These are phyloP conservation scores for Thymelicus acteon DNA, from an alignment of 2,888 invertebrate species.

Conservation along the genomic window DNA sequence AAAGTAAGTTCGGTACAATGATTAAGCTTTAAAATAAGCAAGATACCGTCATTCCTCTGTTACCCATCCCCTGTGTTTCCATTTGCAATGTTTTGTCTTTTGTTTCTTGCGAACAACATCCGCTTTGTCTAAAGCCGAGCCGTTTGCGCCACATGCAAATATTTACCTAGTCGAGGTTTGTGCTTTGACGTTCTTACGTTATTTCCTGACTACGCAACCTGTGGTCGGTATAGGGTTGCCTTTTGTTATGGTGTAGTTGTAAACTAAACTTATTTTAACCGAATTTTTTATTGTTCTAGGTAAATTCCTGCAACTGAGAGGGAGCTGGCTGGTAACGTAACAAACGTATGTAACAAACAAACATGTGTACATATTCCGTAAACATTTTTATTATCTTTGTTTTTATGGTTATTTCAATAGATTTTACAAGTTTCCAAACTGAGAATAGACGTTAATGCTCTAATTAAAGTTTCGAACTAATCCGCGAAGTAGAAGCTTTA, in stretches of 20 bases:
- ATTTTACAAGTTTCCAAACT: too few relatives aligned
- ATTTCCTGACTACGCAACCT: slow-evolving; percentile 60
- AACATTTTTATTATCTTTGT: too few relatives aligned
- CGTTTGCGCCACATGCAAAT: slow-evolving; percentile 69
- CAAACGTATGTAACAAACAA: neutral
- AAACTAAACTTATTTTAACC: neutral
- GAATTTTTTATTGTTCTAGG: neutral
- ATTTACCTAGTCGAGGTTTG: slow-evolving; percentile 67
- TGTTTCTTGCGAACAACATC: slow-evolving; percentile 68
- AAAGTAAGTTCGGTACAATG: slow-evolving; percentile 24
- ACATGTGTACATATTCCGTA: too few relatives aligned
- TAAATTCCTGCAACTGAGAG: neutral
- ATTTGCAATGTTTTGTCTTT: slow-evolving; percentile 70
- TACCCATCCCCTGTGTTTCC: slow-evolving; percentile 58
- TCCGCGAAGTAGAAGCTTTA: too few relatives aligned
- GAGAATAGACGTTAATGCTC: too few relatives aligned
- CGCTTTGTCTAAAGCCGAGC: slow-evolving; percentile 64
- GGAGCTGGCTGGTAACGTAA: neutral
- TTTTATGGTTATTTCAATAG: too few relatives aligned
- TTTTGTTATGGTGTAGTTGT: neutral
- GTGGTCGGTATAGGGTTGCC: slow-evolving; percentile 15
- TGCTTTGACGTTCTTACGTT: slow-evolving; percentile 62
- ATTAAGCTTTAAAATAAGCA: slow-evolving; percentile 40
- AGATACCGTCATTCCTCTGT: slow-evolving; percentile 40
- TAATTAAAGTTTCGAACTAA: too few relatives aligned